Evolutionary conservation across 2,113 vertebrate genomes (phyloP), one percentile per base, ranked within the genome.

Genomic region (Pleuronectes platessa): DNA sequence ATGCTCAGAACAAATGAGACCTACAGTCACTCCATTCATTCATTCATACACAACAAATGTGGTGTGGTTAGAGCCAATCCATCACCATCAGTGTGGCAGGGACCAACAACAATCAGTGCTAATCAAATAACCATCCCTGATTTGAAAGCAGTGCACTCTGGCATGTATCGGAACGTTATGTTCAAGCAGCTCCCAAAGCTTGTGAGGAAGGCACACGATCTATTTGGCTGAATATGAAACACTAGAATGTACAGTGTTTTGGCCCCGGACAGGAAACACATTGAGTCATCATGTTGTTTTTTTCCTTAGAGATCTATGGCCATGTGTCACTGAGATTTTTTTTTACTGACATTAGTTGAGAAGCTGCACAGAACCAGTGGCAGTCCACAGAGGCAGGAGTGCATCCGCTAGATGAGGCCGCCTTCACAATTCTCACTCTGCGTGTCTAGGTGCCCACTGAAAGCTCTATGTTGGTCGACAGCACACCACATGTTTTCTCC

Each of bases 401-500:
- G 71, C 56, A 69, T 68, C 56, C 35, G 12, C 63, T 37, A 72
- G 66, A 75, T 69, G 80, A 84, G 72, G 65, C 64, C 27, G 12
- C 76, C 68, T 78, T 84, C 74, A 61, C 68, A 80, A 81, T 88
- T 89, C 62, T 15, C 87, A 88, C 87, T 89, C 81, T 72, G 71
- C 51, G 12, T 75, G 61, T 85, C 75, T 76, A 21, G 74, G 74
- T 88, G 74, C 66, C 70, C 37, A 73, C 77, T 75, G 77, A 86
- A 79, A 81, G 81, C 79, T 88, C 79, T 59, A 61, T 86, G 83
- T 89, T 89, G 85, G 85, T 72, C 81, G 81, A 87, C 90, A 88
- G 81, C 81, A 87, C 70, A 78, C 71, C 82, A 85, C 82, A 88
- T 89, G 82, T 83, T 85, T 88, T 86, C 79, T 79, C 67, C 74